phyloP scores from a whole-genome alignment of 2,797 vertebrate genomes.

The Oreonectes daqikongensis region DNA sequence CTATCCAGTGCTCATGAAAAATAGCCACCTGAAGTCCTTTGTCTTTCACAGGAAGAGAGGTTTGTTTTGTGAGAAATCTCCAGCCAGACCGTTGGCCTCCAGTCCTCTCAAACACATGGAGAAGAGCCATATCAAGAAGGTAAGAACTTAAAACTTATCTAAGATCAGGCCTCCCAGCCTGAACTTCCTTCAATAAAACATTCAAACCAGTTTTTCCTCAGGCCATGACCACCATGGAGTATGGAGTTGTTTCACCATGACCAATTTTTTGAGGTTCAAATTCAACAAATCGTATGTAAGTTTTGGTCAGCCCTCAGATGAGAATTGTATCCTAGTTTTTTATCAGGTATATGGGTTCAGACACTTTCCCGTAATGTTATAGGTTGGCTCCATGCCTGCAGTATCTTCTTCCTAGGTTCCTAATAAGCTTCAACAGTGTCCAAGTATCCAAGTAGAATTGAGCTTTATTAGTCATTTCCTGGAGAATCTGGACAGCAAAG shows the following conservation, averaged over 20 bases:
- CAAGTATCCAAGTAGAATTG: neutral
- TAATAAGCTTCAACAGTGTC: constrained; percentile 5
- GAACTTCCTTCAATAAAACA: neutral
- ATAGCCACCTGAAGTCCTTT: neutral
- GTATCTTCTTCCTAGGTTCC: neutral
- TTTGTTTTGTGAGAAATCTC: constrained; percentile 65
- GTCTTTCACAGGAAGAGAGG: constrained; percentile 67
- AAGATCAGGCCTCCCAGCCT: neutral
- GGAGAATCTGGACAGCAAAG: neutral
- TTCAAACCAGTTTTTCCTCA: neutral
- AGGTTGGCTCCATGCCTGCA: neutral
- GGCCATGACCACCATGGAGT: neutral
- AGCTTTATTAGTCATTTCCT: constrained; percentile 46
- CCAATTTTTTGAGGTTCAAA: neutral
- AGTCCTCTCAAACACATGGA: constrained; percentile 66
- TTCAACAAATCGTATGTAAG: neutral
- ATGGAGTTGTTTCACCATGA: neutral
- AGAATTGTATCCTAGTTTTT: constrained; percentile 8
- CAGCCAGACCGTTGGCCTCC: constrained; percentile 62
- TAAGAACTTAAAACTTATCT: constrained; percentile 55
- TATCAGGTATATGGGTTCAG: constrained; percentile 19
- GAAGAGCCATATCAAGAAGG: constrained; percentile 66
- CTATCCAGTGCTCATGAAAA: neutral
- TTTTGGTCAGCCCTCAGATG: too few species aligned
- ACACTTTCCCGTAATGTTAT: constrained; percentile 19